A percentile compares a stretch with the other conserved stretches of the same genome.
These are phyloP conservation scores for Jaculus jaculus DNA, from an alignment of 2,113 vertebrate genomes.

Conservation along the genomic window DNA sequence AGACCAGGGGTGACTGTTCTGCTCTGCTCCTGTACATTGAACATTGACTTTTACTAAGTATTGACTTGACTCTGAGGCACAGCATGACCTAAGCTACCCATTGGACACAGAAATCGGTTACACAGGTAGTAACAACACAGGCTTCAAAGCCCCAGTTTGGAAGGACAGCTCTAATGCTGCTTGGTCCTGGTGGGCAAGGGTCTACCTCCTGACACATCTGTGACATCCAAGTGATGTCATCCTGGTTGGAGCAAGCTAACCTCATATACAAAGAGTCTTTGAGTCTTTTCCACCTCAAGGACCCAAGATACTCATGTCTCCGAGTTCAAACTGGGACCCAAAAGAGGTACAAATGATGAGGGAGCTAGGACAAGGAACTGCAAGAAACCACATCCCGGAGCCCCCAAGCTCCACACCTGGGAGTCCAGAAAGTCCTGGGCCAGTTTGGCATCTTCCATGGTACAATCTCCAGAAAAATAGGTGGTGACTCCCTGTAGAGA, in stretches of 20 bases:
- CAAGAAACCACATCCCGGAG: background rate
- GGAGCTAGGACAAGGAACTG: background rate
- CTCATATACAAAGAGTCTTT: background rate
- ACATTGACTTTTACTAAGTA: background rate
- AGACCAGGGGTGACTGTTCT: no score
- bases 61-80: background rate
- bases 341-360: background rate
- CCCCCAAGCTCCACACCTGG: slow-evolving; percentile 82
- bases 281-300: background rate
- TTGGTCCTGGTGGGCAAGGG: background rate
- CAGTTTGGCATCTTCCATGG: slow-evolving; percentile 91
- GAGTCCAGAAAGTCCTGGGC: slow-evolving; percentile 93
- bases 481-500: slow-evolving; percentile 89
- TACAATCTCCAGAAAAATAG: slow-evolving; percentile 94
- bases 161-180: background rate
- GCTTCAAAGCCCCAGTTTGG: background rate
- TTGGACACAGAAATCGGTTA: background rate
- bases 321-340: background rate
- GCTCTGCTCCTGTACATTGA: background rate
- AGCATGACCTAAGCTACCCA: background rate
- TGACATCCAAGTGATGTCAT: background rate
- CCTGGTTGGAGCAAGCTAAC: background rate
- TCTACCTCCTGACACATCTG: fast-evolving
- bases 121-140: background rate
- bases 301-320: background rate